Base-by-base conservation (phyloP, 2,888 invertebrate species). In the Acrobasis consociella region DNA sequence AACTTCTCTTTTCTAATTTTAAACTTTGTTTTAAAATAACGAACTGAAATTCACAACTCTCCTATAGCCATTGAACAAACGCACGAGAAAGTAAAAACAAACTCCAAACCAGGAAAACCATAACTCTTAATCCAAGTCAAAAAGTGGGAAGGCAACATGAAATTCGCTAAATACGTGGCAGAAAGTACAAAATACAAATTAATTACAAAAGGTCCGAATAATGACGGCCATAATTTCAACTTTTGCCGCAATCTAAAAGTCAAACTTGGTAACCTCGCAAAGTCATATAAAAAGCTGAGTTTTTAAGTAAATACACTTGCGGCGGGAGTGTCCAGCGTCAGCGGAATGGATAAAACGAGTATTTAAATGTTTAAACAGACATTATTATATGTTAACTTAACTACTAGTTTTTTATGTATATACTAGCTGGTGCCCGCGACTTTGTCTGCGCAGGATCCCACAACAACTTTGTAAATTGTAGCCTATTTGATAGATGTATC, bases 111-210 rank as follows among this genome's bases (percentile, higher is more conserved):
- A 1, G 1, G 31, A 13, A 22, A 51, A 51, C 22, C 9, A 22
- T 22, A 17, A 17, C 17, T 51, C 17, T 1, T 16, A 56, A 56
- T 56, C 39, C 55, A 42, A 56, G 16, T 39, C 11, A 16, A 15
- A 42, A 39, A 56, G 16, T 42, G 13, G 16, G 37, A 53, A 15
- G 5, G 60, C 51, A n/a, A 16, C 50, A 53, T 56, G 22, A 66
- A 63, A 64, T 17, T 58, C 50, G 62, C 11, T 63, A 64, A 67
- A 66, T 67, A 64, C 62, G 62, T 65, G 59, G 62, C 58, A 17
- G 62, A 64, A 69, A 67, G 68, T 67, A 67, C 66, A 65, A 67
- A 67, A 70, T 67, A 69, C 68, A 66, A 70, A 70, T 70, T 70
- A 70, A 70, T 68, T 67, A 66, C 60, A 60, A 53, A 52, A 64